These are phyloP conservation scores for Etheostoma perlongum DNA, from an alignment of 2,797 vertebrate genomes.

Conservation along the genomic window DNA sequence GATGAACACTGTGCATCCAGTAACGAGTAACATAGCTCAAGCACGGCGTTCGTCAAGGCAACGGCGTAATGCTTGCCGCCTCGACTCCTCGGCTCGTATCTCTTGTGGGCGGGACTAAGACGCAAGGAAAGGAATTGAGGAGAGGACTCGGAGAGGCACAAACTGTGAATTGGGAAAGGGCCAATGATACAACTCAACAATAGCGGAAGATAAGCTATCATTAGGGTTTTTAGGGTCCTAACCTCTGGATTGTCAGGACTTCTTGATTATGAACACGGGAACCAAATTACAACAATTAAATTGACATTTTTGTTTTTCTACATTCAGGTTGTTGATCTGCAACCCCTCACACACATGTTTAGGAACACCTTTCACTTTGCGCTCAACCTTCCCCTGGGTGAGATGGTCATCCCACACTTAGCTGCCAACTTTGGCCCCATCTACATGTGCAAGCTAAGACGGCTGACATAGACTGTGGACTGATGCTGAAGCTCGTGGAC, in stretches of 20 bases:
- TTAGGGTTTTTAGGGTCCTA: too few species aligned
- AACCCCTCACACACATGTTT: slow-evolving; percentile 83
- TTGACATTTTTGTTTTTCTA: slow-evolving; percentile 34
- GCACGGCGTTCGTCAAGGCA: too few species aligned
- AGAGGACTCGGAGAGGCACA: too few species aligned
- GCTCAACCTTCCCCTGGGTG: slow-evolving; percentile 85
- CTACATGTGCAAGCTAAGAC: slow-evolving; percentile 93
- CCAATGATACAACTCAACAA: neutral
- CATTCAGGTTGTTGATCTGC: slow-evolving; percentile 84
- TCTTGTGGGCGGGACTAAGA: too few species aligned
- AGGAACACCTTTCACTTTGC: slow-evolving; percentile 91
- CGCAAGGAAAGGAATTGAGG: too few species aligned
- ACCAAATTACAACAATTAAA: slow-evolving; percentile 1
- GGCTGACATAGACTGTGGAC: slow-evolving; percentile 74
- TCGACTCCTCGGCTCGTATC: too few species aligned
- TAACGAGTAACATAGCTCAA: too few species aligned
- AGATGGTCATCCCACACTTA: slow-evolving; percentile 93
- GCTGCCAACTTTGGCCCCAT: slow-evolving; percentile 95
- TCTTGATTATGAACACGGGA: neutral
- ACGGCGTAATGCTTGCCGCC: too few species aligned
- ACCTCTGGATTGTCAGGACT: neutral
- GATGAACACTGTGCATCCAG: too few species aligned
- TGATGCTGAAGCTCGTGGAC: neutral
- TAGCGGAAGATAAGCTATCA: neutral
- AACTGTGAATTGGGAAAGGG: too few species aligned